Evolutionary conservation across 2,888 invertebrate genomes (phyloP).

Genomic region (Drosophila subquinaria): DNA sequence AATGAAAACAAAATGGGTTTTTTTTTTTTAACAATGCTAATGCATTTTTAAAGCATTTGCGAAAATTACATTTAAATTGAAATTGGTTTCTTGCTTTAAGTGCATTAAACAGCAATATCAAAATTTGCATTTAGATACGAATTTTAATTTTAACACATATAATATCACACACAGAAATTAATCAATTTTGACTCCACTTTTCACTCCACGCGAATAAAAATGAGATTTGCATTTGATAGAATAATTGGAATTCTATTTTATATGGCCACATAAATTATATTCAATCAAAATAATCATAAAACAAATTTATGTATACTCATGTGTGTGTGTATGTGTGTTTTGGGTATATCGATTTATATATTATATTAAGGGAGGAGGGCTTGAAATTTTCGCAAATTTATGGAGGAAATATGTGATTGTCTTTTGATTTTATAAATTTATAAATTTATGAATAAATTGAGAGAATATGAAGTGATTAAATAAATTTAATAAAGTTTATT

Average conservation of each 20-base stretch:
- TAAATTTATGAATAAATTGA: too few relatives aligned
- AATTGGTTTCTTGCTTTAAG: constrained; percentile 17
- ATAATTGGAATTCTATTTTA: constrained; percentile 59
- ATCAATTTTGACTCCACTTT: constrained; percentile 48
- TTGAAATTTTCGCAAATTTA: constrained; percentile 48
- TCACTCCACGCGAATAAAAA: constrained; percentile 24
- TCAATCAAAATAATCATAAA: constrained; percentile 41
- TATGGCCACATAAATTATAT: constrained; percentile 57
- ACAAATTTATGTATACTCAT: constrained; percentile 2
- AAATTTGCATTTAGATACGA: constrained; percentile 38
- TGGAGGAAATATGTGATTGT: constrained; percentile 21
- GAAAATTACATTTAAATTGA: constrained; percentile 5
- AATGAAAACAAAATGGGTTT: constrained; percentile 7
- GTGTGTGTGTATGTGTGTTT: background rate
- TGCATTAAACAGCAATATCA: constrained; percentile 10
- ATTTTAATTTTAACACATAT: constrained; percentile 34
- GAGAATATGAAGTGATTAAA: too few relatives aligned
- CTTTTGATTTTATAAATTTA: background rate
- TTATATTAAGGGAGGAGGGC: constrained; percentile 3
- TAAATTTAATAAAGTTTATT: too few relatives aligned
- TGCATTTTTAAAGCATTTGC: constrained; percentile 13
- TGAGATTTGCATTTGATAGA: constrained; percentile 48
- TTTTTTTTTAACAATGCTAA: background rate
- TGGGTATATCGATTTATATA: constrained; percentile 60
- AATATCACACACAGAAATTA: constrained; percentile 45